Percentiles rank a stretch among this genome's conserved stretches.
Evolutionary conservation across 2,888 invertebrate species (phyloP).

Genomic region (Drosophila subsilvestris): DNA sequence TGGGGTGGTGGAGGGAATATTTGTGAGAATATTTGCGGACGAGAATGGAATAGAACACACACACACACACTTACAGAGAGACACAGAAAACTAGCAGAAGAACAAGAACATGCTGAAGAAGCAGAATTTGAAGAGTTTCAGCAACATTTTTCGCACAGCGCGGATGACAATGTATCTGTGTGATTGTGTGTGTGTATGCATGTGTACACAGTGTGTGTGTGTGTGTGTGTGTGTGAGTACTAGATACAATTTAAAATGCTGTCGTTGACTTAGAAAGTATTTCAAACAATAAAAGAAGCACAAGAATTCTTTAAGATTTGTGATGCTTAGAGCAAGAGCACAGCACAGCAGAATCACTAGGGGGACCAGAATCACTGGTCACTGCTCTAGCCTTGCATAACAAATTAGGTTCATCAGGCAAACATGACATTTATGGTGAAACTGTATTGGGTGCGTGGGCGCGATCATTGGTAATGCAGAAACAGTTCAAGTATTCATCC

Average conservation of each 20-base stretch:
- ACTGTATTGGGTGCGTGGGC: too few species aligned
- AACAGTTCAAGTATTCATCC: not conserved
- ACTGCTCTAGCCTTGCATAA: constrained; percentile 42
- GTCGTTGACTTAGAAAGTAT: constrained; percentile 78
- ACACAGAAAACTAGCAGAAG: constrained; percentile 17
- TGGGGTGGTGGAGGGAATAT: constrained; percentile 50
- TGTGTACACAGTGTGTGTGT: constrained; percentile 16
- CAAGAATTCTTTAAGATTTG: not conserved
- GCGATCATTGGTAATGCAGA: not conserved
- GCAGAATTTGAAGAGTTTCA: constrained; percentile 31
- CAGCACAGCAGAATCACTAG: constrained; percentile 1
- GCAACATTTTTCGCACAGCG: constrained; percentile 25
- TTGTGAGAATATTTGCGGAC: constrained; percentile 74
- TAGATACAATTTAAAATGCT: constrained; percentile 74
- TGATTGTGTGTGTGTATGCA: constrained; percentile 38
- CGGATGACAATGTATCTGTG: constrained; percentile 33
- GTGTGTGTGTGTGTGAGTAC: constrained; percentile 56
- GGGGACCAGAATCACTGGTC: not conserved
- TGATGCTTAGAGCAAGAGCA: constrained; percentile 5
- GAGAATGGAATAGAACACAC: constrained; percentile 47
- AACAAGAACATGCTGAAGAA: constrained; percentile 29
- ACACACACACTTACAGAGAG: constrained; percentile 2
- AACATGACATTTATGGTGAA: too few species aligned
- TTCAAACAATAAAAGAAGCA: constrained; percentile 40
- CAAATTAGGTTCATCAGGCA: constrained; percentile 13